Evolutionary conservation across 2,888 invertebrate species (phyloP).

Genomic region (Troides aeacus): DNA sequence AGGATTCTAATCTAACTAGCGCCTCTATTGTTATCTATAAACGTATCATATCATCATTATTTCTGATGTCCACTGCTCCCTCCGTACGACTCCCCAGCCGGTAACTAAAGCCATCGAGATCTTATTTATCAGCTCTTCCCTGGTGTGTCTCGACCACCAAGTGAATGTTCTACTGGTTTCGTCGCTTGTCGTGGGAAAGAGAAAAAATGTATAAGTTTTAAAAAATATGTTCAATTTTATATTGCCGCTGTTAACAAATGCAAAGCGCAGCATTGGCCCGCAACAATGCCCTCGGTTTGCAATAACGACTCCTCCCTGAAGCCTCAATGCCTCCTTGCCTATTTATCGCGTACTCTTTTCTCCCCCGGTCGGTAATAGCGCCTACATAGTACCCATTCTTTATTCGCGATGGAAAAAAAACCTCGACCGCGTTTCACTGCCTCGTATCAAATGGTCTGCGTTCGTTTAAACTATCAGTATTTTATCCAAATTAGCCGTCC

Average conservation of each 20-base stretch:
- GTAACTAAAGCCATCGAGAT: too few species aligned
- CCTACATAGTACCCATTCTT: slow-evolving; percentile 38
- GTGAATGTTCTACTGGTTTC: too few species aligned
- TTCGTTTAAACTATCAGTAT: slow-evolving; percentile 22
- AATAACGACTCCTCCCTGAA: slow-evolving; percentile 44
- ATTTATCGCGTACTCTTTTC: slow-evolving; percentile 52
- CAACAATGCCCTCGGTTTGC: slow-evolving; percentile 46
- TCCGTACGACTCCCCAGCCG: too few species aligned
- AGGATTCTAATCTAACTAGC: too few species aligned
- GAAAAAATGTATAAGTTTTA: slow-evolving; percentile 15
- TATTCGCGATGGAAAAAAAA: slow-evolving; percentile 37
- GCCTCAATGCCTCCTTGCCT: slow-evolving; percentile 45
- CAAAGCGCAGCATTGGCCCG: slow-evolving; percentile 19
- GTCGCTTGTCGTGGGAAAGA: neutral
- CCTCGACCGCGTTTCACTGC: slow-evolving; percentile 31
- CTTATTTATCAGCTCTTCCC: too few species aligned
- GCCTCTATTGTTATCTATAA: too few species aligned
- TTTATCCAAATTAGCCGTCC: neutral
- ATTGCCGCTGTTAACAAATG: slow-evolving; percentile 22
- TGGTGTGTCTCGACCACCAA: too few species aligned
- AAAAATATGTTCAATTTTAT: slow-evolving; percentile 20
- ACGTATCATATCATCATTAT: too few species aligned
- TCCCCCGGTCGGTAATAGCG: slow-evolving; percentile 37
- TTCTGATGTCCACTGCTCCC: too few species aligned
- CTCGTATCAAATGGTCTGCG: slow-evolving; percentile 31